Base-by-base conservation (phyloP, 2,113 vertebrate species). In the Merops nubicus region DNA sequence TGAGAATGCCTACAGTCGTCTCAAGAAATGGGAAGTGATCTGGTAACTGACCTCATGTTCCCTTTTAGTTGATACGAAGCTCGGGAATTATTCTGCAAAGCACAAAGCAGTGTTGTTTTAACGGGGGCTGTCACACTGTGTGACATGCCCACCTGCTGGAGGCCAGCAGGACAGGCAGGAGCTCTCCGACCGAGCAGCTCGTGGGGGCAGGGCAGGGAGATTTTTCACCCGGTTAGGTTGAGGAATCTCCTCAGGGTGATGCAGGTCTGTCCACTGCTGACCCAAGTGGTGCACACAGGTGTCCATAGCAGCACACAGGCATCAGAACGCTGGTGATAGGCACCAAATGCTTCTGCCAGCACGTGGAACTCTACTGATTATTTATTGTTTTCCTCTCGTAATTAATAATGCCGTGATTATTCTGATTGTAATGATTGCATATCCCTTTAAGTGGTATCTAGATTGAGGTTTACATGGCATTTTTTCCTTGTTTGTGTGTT, bases 401-500 rank as follows among this genome's bases (percentile, higher is more conserved):
- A 79, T 89, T 89, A 95, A 88, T 76, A 93, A 62, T 54, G 11
- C 11, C 1, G 0, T 75, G 59, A 63, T 82, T 93, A 34, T n/a
- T 93, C 22, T 93, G 77, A 95, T 94, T 97, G 56, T 59, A 84
- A 85, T 89, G 89, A 85, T 29, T 78, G 31, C 38, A 33, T 81
- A 68, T 88, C 34, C 50, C 82, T 95, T 87, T 85, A 92, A 95
- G 85, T 94, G 69, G 36, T 40, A 42, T 63, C 86, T 42, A 69
- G 69, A 75, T 65, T 51, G 80, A 63, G 43, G 51, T 75, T 91
- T 95, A 15, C n/a, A 8, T 0, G 8, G 11, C 36, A 16, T 93
- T 89, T 96, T 95, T 91, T 50, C 69, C 70, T 82, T 72, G 54
- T 93, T 79, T 94, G n/a, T 91, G 62, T 91, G 65, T 89, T 92